Evolutionary conservation across 2,797 vertebrate genomes (phyloP).

Genomic region (Anas acuta): DNA sequence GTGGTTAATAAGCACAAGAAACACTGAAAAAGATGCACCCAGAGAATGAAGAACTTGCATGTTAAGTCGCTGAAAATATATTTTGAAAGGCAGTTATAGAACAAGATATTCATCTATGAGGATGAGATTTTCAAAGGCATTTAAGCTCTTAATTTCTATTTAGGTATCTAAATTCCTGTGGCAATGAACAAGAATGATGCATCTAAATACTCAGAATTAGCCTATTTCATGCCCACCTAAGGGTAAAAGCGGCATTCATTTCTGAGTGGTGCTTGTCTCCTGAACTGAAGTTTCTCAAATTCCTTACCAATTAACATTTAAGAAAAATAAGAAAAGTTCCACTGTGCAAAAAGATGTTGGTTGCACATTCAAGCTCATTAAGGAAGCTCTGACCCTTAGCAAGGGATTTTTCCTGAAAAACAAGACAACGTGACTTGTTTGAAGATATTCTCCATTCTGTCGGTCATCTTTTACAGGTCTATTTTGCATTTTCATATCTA

Average conservation of each 20-base stretch:
- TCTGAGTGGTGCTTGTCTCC: background rate
- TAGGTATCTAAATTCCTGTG: background rate
- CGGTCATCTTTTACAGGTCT: background rate
- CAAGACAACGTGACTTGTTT: background rate
- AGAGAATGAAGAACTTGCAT: background rate
- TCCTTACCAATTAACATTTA: background rate
- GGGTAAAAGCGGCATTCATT: background rate
- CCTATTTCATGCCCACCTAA: background rate
- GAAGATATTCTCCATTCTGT: background rate
- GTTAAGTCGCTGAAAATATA: background rate
- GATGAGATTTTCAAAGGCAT: background rate
- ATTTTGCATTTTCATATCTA: background rate
- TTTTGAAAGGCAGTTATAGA: background rate
- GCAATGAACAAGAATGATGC: background rate
- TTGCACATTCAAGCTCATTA: background rate
- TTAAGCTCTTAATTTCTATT: background rate
- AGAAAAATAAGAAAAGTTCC: background rate
- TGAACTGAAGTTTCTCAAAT: background rate
- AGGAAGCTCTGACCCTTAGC: slow-evolving; percentile 1
- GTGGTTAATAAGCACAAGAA: slow-evolving; percentile 4
- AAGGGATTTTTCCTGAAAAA: slow-evolving; percentile 40
- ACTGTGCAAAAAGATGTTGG: background rate
- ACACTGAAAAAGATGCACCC: background rate
- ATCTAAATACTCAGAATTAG: background rate
- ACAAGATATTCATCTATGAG: background rate